Base-by-base conservation (phyloP, 2,113 vertebrate genomes). In the Dendropsophus ebraccatus region DNA sequence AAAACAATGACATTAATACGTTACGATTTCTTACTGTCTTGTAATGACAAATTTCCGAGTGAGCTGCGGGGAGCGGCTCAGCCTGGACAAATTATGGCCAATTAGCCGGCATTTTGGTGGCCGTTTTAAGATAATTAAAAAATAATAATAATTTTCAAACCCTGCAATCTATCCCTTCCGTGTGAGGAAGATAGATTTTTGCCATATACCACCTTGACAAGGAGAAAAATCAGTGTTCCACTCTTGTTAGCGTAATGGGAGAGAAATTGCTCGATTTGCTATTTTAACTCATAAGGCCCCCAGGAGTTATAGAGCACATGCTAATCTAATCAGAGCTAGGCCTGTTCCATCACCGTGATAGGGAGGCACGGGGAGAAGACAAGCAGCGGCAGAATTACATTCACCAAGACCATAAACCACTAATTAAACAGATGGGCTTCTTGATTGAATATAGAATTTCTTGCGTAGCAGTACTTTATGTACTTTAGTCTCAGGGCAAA, bases 1-100 rank as follows among this genome's bases (percentile, higher is more conserved):
- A 84, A 84, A 76, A 54, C 70, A 84, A 60, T 84, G 52, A 74
- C 37, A 60, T 84, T 75, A 84, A 75, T 25, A 54, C 41, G 56
- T 58, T 75, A 45, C 50, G n/a, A 74, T 75, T 75, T 60, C 35
- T 73, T 75, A 47, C 72, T 49, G 72, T 60, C 30, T 35, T 8
- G 28, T 58, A 10, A 28, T 81, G 47, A 81, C 41, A 56, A 37
- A 81, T 81, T 11, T 60, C 41, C 21, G 52, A 62, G 45, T n/a
- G n/a, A 80, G 41, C 4, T 3, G 41, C 13, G 50, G 54, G 35
- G 41, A 21, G 56, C 56, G 45, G 78, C 56, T 47, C 35, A 47
- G 37, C 47, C 56, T 47, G 32, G 23, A 28, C 35, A 47, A 62
- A 81, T 81, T 81, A 81, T 47, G 6, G 13, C 16, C 65, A 81